Conservation (phyloP, 2,113 vertebrate species). For the Myxocyprinus asiaticus region DNA sequence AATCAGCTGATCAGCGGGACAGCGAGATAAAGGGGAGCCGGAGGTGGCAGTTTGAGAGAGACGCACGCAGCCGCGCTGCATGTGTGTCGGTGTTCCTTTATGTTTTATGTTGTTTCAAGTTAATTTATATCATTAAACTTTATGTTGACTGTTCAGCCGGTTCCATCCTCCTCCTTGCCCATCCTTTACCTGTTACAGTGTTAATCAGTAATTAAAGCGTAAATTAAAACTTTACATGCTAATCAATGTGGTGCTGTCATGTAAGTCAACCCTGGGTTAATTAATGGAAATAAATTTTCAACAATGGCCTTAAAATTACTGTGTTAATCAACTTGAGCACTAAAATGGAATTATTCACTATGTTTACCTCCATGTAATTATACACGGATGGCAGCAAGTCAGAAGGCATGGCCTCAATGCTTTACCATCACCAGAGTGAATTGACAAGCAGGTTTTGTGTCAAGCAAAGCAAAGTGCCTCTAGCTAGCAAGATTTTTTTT, state of each 20-base stretch:
- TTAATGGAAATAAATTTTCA: conserved; percentile 18
- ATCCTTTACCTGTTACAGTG: too few species aligned
- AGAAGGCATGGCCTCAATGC: background rate
- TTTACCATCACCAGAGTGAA: background rate
- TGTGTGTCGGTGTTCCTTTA: too few species aligned
- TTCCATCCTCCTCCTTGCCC: too few species aligned
- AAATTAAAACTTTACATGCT: conserved; percentile 8
- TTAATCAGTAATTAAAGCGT: conserved; percentile 16
- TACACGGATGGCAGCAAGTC: background rate
- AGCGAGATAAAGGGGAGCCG: too few species aligned
- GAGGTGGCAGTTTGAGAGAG: too few species aligned
- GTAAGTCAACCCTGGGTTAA: conserved; percentile 25
- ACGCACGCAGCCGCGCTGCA: too few species aligned
- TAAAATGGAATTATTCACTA: conserved; percentile 23
- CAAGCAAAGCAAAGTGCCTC: background rate
- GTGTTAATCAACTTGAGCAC: background rate
- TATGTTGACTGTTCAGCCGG: too few species aligned
- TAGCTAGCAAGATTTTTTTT: background rate
- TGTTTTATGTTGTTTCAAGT: too few species aligned
- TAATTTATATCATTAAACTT: too few species aligned
- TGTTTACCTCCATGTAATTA: conserved; percentile 12
- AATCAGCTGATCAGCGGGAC: too few species aligned
- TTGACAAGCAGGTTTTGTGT: background rate
- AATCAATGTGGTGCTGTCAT: background rate
- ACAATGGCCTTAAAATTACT: background rate